Base-by-base conservation (phyloP, 2,113 vertebrate species). In the Pheucticus melanocephalus region DNA sequence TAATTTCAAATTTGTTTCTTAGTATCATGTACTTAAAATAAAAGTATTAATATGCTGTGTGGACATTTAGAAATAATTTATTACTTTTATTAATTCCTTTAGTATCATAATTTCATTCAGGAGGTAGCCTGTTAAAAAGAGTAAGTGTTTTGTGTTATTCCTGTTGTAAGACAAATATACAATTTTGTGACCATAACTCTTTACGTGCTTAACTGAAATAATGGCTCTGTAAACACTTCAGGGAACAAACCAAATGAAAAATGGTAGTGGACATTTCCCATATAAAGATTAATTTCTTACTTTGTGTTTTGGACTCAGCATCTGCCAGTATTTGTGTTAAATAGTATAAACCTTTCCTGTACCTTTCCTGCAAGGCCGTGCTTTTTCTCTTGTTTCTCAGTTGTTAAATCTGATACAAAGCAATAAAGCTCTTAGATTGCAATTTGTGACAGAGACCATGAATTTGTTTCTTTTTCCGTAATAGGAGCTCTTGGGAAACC, bases 401-500 rank as follows among this genome's bases (percentile, higher is more conserved):
- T 86, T 93, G 89, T 91, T 97, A 88, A 88, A 69, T 88, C 73
- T 94, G 82, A 95, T 94, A 87, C 27, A 90, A 81, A 92, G 69
- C 69, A 90, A 57, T 88, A 90, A 91, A 89, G n/a, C 70, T 94
- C 75, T 85, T 53, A 75, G 75, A 77, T 78, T 95, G 91, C 81
- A 92, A 59, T 94, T 95, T 95, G 93, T 82, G 93, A 82, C 50
- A 72, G 80, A 44, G 66, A 70, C 78, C 68, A 64, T 94, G 69
- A 93, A 94, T 92, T 96, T 33, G 9, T 94, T 82, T 97, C 68
- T 97, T 92, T 95, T 97, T 97, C 93, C 27, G 10, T 97, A 96
- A 97, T 96, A 99, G 99, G 83, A 99, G 97, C 44, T 99, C 99
- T 5, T 99, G 99, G 99, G 99, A 99, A 98, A 98, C 97, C 73